Conservation (phyloP, 2,113 vertebrate genomes). For the Bambusicola thoracicus region DNA sequence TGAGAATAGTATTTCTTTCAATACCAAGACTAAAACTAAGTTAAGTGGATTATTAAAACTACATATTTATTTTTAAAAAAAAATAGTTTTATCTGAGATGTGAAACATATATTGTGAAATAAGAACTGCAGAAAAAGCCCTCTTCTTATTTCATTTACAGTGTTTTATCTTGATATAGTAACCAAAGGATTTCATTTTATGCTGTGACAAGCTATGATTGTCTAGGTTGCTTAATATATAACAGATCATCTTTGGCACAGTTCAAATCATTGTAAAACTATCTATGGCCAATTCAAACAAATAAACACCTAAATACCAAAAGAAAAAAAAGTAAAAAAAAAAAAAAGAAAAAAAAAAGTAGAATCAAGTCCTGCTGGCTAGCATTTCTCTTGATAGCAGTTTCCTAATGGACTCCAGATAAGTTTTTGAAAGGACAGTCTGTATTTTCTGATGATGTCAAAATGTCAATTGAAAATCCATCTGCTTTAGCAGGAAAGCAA, state of each 20-base stretch:
- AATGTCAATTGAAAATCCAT: slow-evolving; percentile 67
- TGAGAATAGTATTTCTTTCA: neutral
- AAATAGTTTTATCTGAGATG: neutral
- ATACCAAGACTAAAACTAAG: neutral
- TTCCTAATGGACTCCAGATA: slow-evolving; percentile 30
- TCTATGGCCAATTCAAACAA: slow-evolving; percentile 52
- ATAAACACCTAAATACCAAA: slow-evolving; percentile 22
- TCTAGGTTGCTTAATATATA: slow-evolving; percentile 20
- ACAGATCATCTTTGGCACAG: slow-evolving; percentile 44
- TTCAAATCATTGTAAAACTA: slow-evolving; percentile 37
- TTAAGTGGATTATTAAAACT: neutral
- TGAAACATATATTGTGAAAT: neutral
- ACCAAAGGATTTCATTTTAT: neutral
- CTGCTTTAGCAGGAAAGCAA: slow-evolving; percentile 63
- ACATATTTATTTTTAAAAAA: neutral
- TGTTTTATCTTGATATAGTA: neutral
- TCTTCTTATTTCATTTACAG: neutral
- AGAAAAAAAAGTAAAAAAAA: neutral
- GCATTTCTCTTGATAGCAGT: slow-evolving; percentile 47
- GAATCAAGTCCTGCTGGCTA: slow-evolving; percentile 44
- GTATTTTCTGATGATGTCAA: slow-evolving; percentile 64
- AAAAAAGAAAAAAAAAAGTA: neutral
- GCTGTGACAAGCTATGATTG: neutral
- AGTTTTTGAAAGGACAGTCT: slow-evolving; percentile 52
- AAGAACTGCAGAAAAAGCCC: neutral